These are phyloP conservation scores for Phortica magna DNA, from an alignment of 2,888 invertebrate genomes.

Conservation along the genomic window DNA sequence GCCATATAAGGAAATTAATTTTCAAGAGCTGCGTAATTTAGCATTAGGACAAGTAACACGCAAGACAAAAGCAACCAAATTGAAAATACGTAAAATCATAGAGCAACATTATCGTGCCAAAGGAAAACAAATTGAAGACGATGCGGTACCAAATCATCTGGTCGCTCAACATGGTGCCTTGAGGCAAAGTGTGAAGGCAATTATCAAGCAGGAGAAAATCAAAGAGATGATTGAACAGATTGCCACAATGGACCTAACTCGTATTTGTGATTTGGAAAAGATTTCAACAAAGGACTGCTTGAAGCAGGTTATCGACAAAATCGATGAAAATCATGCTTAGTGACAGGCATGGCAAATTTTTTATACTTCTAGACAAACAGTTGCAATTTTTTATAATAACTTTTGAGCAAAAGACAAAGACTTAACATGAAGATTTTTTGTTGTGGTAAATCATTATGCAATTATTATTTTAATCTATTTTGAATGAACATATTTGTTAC, in stretches of 20 bases:
- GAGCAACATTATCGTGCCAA: constrained; percentile 74
- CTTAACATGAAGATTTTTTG: not conserved
- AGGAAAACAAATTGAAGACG: constrained; percentile 73
- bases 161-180: constrained; percentile 36
- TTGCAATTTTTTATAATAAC: not conserved
- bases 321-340: constrained; percentile 72
- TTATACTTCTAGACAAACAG: too few species aligned
- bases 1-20: constrained; percentile 73
- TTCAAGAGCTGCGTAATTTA: constrained; percentile 72
- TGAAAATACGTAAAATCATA: constrained; percentile 73
- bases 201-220: constrained; percentile 77
- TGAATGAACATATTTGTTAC: not conserved
- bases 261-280: constrained; percentile 79
- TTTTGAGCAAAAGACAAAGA: not conserved
- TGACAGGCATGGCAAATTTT: not conserved
- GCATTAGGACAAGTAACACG: constrained; percentile 69
- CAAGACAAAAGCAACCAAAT: constrained; percentile 71
- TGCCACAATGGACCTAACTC: constrained; percentile 77
- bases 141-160: constrained; percentile 47
- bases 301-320: constrained; percentile 78
- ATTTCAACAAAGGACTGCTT: constrained; percentile 79
- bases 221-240: constrained; percentile 79
- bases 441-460: not conserved
- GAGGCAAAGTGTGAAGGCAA: constrained; percentile 72
- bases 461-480: not conserved